phyloP scores from a whole-genome alignment of 2,113 vertebrate genomes.

The Dendrocopos noguchii region DNA sequence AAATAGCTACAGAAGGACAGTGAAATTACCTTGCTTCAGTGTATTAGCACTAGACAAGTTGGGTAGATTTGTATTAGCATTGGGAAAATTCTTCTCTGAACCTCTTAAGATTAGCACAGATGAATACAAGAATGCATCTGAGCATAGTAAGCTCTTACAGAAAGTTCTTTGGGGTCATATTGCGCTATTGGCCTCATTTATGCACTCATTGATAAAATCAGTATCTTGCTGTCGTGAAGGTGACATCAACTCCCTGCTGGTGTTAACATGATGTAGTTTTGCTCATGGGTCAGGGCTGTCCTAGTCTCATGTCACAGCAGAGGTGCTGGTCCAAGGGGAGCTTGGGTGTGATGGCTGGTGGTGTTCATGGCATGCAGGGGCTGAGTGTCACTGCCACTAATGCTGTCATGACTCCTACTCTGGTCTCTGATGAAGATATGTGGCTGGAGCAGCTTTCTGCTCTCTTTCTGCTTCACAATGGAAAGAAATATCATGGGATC shows the following conservation, averaged over 20 bases:
- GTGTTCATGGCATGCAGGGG: background rate
- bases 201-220: background rate
- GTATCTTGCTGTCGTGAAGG: background rate
- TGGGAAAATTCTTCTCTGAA: background rate
- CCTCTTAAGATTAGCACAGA: background rate
- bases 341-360: fast-evolving
- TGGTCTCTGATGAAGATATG: background rate
- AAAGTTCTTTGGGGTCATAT: fast-evolving
- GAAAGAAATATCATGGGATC: background rate
- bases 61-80: background rate
- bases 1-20: background rate
- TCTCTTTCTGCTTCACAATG: background rate
- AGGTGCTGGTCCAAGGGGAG: fast-evolving
- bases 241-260: background rate
- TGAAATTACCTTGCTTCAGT: background rate
- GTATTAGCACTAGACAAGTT: background rate
- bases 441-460: background rate
- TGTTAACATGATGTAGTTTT: background rate
- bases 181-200: background rate
- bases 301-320: fast-evolving
- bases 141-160: background rate
- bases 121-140: background rate
- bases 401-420: background rate
- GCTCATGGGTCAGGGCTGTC: fast-evolving
- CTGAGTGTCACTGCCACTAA: background rate